Base-by-base conservation (phyloP, 2,888 invertebrate genomes). In the Eledone cirrhosa region DNA sequence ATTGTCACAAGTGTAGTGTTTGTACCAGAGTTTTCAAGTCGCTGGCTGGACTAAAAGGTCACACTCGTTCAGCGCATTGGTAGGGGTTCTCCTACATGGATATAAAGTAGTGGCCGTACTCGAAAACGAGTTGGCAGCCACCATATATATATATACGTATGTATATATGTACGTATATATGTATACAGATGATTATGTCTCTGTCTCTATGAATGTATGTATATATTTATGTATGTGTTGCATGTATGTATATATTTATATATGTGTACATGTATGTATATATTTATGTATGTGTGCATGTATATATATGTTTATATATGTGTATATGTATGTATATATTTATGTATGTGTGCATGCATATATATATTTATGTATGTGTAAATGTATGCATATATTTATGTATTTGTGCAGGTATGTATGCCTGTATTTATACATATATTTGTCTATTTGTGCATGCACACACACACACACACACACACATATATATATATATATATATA, bases 361-460 rank as follows among this genome's bases (percentile, higher is more conserved):
- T 63, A 63, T 77, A 77, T 77, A 59, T 77, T 65, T 77, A 77
- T 77, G 8, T 77, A 77, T 77, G 48, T 77, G 48, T 77, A 77
- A 48, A 77, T 63, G 48, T 53, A 77, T 63, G 24, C n/a, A 48
- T 13, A 2, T 41, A 41, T 7, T n/a, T 74, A 41, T 5, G n/a
- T 41, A 41, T 74, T 5, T 74, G 27, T 72, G 11, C 59, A 59
- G 4, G 11, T 11, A 63, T 22, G 1, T 63, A 63, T 22, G 16
- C 11, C 0, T 65, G 1, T 24, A n/a, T 14, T 0, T 29, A 24
- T 14, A 4, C n/a, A 65, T 29, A 24, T 16, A 27, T 22, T n/a
- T 14, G 0, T 22, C 2, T 0, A 7, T 2, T n/a, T 7, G 16
- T 24, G 16, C 7, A 24, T 24, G 24, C 24, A 1, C 24, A 65